A percentile compares a stretch with the other conserved stretches of the same genome.
Conservation (phyloP, 2,888 invertebrate species). For the Dendrolimus houi region DNA sequence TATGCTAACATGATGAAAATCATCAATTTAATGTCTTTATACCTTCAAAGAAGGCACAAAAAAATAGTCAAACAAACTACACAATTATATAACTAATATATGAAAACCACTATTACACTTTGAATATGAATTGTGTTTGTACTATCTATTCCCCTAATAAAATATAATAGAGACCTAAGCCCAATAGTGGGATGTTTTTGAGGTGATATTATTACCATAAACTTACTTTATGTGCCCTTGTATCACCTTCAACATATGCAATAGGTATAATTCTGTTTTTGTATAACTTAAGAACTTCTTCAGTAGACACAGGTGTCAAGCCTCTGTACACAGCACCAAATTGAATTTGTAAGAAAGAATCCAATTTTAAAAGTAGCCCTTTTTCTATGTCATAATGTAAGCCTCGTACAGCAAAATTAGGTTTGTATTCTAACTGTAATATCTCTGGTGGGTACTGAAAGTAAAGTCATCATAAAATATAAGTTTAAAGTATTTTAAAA, state of each 20-base stretch:
- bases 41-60: too few species aligned
- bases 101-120: too few species aligned
- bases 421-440: constrained; percentile 87
- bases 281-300: constrained; percentile 90
- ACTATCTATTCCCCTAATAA: too few species aligned
- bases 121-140: too few species aligned
- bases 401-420: constrained; percentile 96
- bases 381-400: constrained; percentile 99
- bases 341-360: constrained; percentile 97
- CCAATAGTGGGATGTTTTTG: too few species aligned
- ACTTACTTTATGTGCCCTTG: constrained; percentile 82
- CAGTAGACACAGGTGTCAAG: constrained; percentile 85
- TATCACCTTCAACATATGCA: constrained; percentile 89
- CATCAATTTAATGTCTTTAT: too few species aligned
- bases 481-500: too few species aligned
- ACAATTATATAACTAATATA: too few species aligned
- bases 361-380: constrained; percentile 94
- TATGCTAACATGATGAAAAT: too few species aligned
- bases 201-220: too few species aligned
- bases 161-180: too few species aligned
- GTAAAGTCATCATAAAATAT: background rate
- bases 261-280: constrained; percentile 91
- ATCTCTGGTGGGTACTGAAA: constrained; percentile 93
- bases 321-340: constrained; percentile 95
- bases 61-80: too few species aligned